phyloP scores from a whole-genome alignment of 1,140 invertebrate genomes.

The Zaprionus ornatus region DNA sequence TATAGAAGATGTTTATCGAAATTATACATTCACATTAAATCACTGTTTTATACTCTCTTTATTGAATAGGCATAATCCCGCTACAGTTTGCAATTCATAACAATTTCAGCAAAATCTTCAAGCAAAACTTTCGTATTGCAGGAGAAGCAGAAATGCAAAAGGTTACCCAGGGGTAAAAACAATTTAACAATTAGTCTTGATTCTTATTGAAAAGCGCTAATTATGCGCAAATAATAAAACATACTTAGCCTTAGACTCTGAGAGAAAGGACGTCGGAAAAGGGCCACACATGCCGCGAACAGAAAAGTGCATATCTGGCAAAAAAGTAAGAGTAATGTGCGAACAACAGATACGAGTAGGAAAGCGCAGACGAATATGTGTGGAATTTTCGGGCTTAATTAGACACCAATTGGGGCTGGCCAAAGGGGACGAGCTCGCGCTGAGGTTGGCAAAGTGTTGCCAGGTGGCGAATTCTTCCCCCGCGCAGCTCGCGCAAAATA shows the following conservation, averaged over 20 bases:
- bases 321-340: constrained; percentile 44
- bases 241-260: constrained; percentile 39
- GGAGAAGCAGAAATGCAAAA: constrained; percentile 2
- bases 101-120: neutral
- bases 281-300: constrained; percentile 13
- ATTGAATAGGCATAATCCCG: too few relatives aligned
- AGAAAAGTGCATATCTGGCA: constrained; percentile 44
- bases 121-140: neutral
- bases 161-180: neutral
- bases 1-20: too few relatives aligned
- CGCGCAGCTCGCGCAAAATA: constrained; percentile 12
- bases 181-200: constrained; percentile 49
- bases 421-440: constrained; percentile 25
- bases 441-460: neutral
- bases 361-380: constrained; percentile 29
- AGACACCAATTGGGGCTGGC: constrained; percentile 30
- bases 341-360: constrained; percentile 21
- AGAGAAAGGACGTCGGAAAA: neutral
- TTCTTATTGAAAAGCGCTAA: constrained; percentile 72
- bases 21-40: too few relatives aligned
- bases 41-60: too few relatives aligned
- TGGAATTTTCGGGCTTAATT: constrained; percentile 61
- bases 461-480: constrained; percentile 14
- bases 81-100: neutral
- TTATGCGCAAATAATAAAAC: constrained; percentile 70